phyloP scores from a whole-genome alignment of 2,888 invertebrate species.

The Orthonevra nobilis region DNA sequence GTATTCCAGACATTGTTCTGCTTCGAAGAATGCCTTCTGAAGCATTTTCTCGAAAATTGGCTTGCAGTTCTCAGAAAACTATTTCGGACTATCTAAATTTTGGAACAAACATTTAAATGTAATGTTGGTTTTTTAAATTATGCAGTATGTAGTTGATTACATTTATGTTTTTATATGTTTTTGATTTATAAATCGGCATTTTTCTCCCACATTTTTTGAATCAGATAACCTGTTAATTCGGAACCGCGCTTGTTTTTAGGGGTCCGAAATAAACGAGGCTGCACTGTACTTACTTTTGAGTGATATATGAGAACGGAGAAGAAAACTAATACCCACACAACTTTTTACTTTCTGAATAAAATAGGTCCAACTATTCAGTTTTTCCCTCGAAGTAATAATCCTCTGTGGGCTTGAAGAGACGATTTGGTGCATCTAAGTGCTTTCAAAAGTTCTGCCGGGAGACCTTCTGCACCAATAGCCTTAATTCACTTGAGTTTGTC shows the following conservation, averaged over 20 bases:
- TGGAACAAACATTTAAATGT: background rate
- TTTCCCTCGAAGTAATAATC: too few species aligned
- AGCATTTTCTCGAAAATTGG: slow-evolving; percentile 12
- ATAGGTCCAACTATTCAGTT: too few species aligned
- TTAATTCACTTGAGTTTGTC: too few species aligned
- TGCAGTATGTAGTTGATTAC: background rate
- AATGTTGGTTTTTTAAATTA: background rate
- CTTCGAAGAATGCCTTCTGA: slow-evolving; percentile 2
- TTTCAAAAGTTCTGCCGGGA: too few species aligned
- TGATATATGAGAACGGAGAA: too few species aligned
- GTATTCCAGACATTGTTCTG: slow-evolving; percentile 5
- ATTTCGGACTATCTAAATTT: slow-evolving; percentile 6
- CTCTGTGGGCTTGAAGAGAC: too few species aligned
- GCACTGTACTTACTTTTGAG: too few species aligned
- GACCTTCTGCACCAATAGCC: too few species aligned
- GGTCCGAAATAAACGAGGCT: background rate
- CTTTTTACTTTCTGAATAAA: too few species aligned
- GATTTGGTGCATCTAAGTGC: too few species aligned
- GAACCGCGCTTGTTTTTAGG: slow-evolving; percentile 1
- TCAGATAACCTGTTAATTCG: background rate
- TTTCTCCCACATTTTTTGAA: slow-evolving; percentile 1
- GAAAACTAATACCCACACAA: too few species aligned
- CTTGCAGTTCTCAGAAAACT: slow-evolving; percentile 7
- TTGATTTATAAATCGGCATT: slow-evolving; percentile 15
- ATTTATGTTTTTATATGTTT: background rate